Conservation (phyloP, 1,140 invertebrate genomes). For the Tetragonula clypearis region DNA sequence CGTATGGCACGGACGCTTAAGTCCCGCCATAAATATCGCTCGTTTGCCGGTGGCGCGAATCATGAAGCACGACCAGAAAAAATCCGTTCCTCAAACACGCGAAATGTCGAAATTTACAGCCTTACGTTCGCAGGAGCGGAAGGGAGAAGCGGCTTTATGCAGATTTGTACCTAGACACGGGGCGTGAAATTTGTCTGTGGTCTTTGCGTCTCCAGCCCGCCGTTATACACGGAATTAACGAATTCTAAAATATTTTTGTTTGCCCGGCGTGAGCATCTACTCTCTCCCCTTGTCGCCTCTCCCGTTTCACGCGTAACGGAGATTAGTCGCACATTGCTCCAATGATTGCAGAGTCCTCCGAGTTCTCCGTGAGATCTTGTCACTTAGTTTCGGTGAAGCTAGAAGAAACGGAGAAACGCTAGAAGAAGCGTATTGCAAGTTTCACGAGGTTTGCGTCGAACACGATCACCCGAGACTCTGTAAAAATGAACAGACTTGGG, state of each 20-base stretch:
- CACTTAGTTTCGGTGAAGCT: not conserved
- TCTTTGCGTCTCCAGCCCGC: not conserved
- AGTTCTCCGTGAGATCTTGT: too few relatives aligned
- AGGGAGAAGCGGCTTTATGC: constrained; percentile 73
- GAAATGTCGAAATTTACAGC: constrained; percentile 77
- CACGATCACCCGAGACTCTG: not conserved
- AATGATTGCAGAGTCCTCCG: not conserved
- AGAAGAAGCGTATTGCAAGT: not conserved
- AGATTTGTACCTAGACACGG: constrained; percentile 69
- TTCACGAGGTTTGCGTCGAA: not conserved
- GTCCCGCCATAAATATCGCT: constrained; percentile 69
- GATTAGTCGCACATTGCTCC: not conserved
- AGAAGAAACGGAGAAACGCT: not conserved
- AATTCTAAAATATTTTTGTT: constrained; percentile 50
- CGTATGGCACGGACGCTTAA: constrained; percentile 51
- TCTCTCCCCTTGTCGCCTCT: not conserved
- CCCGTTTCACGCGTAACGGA: not conserved
- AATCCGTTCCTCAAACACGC: constrained; percentile 78
- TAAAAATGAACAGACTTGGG: not conserved
- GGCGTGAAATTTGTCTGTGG: constrained; percentile 15
- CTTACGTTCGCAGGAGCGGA: constrained; percentile 75
- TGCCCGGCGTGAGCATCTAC: not conserved
- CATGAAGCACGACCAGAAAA: constrained; percentile 74
- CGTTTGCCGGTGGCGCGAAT: constrained; percentile 71
- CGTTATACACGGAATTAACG: constrained; percentile 31